Percentiles rank a stretch among this genome's conserved stretches.
These are phyloP conservation scores for Panzeria rudis DNA, from an alignment of 2,888 invertebrate species.

Conservation along the genomic window DNA sequence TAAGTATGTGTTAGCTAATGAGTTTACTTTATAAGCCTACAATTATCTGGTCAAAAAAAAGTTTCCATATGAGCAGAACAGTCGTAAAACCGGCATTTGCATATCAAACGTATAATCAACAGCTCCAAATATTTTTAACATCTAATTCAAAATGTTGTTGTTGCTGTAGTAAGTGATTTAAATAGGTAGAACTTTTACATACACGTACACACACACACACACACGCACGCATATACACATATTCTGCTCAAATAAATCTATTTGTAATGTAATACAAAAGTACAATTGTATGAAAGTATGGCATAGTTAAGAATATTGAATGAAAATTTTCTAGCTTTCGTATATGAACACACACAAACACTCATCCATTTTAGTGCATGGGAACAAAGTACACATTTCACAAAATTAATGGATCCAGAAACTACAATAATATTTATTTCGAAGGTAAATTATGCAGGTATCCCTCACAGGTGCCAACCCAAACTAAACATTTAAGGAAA, in stretches of 20 bases:
- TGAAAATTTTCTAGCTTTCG: background rate
- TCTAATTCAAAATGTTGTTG: background rate
- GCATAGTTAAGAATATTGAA: too few relatives aligned
- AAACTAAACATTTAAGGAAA: too few relatives aligned
- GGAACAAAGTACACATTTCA: background rate
- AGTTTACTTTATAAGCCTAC: conserved; percentile 63
- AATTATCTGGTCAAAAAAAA: conserved; percentile 55
- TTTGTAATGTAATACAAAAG: conserved; percentile 1
- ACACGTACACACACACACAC: background rate
- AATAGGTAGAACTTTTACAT: background rate
- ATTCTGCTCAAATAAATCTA: background rate
- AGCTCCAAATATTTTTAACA: conserved; percentile 54
- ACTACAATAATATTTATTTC: too few relatives aligned
- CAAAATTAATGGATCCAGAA: too few relatives aligned
- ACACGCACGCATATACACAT: too few relatives aligned
- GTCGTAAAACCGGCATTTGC: conserved; percentile 61
- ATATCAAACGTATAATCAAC: conserved; percentile 71
- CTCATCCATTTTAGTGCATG: background rate
- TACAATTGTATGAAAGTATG: background rate
- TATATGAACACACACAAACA: too few relatives aligned
- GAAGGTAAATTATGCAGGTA: background rate
- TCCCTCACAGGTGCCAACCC: background rate
- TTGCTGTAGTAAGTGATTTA: conserved; percentile 41
- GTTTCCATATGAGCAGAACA: conserved; percentile 34
- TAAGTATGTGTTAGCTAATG: conserved; percentile 48